Base-by-base conservation (phyloP, 2,113 vertebrate species). In the Ranitomeya variabilis region DNA sequence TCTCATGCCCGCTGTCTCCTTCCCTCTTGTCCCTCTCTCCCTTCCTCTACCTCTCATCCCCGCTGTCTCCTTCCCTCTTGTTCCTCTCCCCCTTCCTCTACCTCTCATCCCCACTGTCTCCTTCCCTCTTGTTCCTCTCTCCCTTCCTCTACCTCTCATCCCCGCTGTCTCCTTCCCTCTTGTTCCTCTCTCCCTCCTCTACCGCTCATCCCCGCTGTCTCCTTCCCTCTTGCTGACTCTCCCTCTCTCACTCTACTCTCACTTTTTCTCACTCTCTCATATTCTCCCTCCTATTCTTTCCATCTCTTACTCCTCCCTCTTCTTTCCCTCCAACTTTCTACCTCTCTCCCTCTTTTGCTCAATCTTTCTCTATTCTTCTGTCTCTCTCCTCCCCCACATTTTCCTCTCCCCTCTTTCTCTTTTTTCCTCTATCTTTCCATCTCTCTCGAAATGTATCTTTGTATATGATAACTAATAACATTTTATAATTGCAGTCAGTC, bases 401-500 rank as follows among this genome's bases (percentile, higher is more conserved):
- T n/a, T 9, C 11, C 21, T 3, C 13, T 66, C 64, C 64, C 19
- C 21, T 11, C 19, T 66, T 9, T n/a, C 64, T n/a, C 21, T 66
- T 1, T 11, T n/a, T 12, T 19, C 9, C 21, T 19, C 62, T 45
- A 45, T 45, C 37, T 45, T 45, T 64, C 19, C 18, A 4, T 21
- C 62, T n/a, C 64, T 66, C 64, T n/a, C 64, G 10, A 19, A n/a
- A 19, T 23, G 3, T 23, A 7, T n/a, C 21, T 66, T 21, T 57
- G 55, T 57, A 57, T 57, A 57, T 57, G 12, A 57, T 57, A 57
- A 57, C 55, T 57, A 78, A n/a, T n/a, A 78, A 78, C 76, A 78
- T 52, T 78, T n/a, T 55, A 60, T 81, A 81, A 81, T 81, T 81
- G 79, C 79, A 31, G 55, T 12, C 10, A 77, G 18, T 77, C 74